Conservation (phyloP, 2,113 vertebrate genomes). For the Monopterus albus region DNA sequence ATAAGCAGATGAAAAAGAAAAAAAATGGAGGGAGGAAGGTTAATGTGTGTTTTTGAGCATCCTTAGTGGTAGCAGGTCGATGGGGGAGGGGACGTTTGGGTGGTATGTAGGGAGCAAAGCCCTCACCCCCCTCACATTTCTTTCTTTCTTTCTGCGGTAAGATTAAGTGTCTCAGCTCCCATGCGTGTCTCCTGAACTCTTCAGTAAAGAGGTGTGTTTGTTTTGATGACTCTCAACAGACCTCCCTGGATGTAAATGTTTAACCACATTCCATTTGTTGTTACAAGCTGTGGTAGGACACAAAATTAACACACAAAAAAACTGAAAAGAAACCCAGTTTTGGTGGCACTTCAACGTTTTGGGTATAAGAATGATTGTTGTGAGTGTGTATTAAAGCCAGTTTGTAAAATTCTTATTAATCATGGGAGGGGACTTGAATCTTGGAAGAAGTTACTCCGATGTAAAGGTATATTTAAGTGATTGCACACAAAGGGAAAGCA, state of each 20-base stretch:
- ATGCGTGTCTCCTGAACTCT: conserved; percentile 63
- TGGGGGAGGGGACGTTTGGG: conserved; percentile 77
- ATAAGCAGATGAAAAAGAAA: conserved; percentile 42
- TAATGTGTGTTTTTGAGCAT: conserved; percentile 76
- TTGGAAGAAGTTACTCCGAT: background rate
- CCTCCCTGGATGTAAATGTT: conserved; percentile 61
- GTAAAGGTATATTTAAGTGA: conserved; percentile 41
- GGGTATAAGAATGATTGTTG: conserved; percentile 13
- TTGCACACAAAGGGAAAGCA: conserved; percentile 32
- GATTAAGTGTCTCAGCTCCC: conserved; percentile 70
- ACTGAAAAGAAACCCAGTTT: conserved; percentile 21
- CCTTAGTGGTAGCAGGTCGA: conserved; percentile 84
- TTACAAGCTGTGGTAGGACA: conserved; percentile 42
- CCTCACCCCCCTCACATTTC: conserved; percentile 51
- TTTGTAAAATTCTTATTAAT: background rate
- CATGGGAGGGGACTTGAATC: background rate
- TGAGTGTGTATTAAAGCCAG: background rate
- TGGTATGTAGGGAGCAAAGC: conserved; percentile 90
- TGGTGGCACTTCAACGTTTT: conserved; percentile 19
- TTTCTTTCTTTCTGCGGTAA: conserved; percentile 42
- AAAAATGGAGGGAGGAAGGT: conserved; percentile 2
- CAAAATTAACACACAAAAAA: conserved; percentile 61
- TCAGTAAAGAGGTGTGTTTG: conserved; percentile 65
- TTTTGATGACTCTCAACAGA: conserved; percentile 66
- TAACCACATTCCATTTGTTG: conserved; percentile 67